phyloP scores from a whole-genome alignment of 2,797 vertebrate species.

The Micrastur ruficollis region DNA sequence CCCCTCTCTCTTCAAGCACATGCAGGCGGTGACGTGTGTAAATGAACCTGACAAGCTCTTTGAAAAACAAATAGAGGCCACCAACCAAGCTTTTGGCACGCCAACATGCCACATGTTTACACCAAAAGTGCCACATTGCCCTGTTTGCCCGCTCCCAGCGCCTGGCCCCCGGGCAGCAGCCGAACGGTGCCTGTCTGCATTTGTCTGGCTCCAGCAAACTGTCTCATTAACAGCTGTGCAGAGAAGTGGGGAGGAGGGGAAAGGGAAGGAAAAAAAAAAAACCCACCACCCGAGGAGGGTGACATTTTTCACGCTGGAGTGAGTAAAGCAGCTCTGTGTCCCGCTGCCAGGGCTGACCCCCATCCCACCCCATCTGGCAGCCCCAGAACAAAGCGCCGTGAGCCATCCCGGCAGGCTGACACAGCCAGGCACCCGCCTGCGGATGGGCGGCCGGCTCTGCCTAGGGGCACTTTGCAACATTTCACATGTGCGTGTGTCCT shows the following conservation, averaged over 20 bases:
- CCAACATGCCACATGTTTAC: constrained; percentile 61
- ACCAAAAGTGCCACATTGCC: constrained; percentile 41
- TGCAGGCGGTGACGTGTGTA: constrained; percentile 40
- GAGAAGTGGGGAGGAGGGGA: background rate
- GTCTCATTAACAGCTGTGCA: constrained; percentile 74
- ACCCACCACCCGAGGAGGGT: background rate
- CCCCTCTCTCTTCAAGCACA: background rate
- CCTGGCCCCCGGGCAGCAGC: constrained; percentile 23
- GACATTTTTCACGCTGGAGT: constrained; percentile 64
- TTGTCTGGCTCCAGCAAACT: constrained; percentile 67
- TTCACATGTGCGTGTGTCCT: background rate
- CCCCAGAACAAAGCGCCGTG: constrained; percentile 23
- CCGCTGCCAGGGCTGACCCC: constrained; percentile 49
- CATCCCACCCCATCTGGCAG: constrained; percentile 59
- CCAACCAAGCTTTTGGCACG: constrained; percentile 66
- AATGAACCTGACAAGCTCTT: constrained; percentile 70
- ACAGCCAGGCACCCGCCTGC: background rate
- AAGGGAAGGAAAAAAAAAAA: background rate
- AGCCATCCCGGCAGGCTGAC: background rate
- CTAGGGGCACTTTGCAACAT: background rate
- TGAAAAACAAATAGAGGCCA: constrained; percentile 70
- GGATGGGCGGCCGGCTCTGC: background rate
- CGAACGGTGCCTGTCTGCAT: background rate
- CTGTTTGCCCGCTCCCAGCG: background rate
- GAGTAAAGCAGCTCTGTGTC: constrained; percentile 39